Evolutionary conservation across 2,888 invertebrate genomes (phyloP).

Genomic region (Netelia melanura): DNA sequence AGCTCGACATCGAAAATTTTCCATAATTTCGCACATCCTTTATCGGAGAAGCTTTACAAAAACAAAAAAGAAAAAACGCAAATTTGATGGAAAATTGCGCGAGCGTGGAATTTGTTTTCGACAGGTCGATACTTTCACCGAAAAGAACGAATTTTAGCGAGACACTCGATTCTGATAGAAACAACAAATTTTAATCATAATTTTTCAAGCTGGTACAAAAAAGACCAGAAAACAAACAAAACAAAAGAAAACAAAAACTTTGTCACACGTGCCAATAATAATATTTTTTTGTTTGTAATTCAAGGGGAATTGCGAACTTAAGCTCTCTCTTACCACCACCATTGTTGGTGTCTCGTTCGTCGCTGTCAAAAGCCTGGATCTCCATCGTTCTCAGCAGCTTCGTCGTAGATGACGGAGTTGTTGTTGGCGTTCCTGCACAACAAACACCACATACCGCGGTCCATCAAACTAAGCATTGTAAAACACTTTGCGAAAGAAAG

Average conservation of each 20-base stretch:
- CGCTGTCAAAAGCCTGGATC: constrained; percentile 83
- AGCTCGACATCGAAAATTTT: background rate
- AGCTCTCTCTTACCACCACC: constrained; percentile 82
- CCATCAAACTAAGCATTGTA: constrained; percentile 78
- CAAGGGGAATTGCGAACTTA: constrained; percentile 51
- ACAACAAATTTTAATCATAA: background rate
- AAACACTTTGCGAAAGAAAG: constrained; percentile 60
- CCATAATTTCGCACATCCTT: background rate
- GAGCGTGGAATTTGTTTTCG: background rate
- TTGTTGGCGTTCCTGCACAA: constrained; percentile 83
- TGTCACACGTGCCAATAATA: constrained; percentile 49
- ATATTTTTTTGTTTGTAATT: constrained; percentile 32
- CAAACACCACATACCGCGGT: constrained; percentile 81
- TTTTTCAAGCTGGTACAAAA: background rate
- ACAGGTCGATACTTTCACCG: background rate
- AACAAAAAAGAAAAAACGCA: background rate
- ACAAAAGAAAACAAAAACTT: constrained; percentile 19
- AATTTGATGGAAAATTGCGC: background rate
- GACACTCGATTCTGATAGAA: background rate
- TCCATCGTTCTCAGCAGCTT: constrained; percentile 83
- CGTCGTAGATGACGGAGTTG: constrained; percentile 81
- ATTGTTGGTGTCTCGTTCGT: constrained; percentile 78
- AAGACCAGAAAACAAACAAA: background rate
- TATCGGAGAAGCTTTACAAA: background rate
- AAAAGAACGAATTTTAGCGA: background rate